Conservation (phyloP, 2,888 invertebrate genomes). For the Melitaea athalia region DNA sequence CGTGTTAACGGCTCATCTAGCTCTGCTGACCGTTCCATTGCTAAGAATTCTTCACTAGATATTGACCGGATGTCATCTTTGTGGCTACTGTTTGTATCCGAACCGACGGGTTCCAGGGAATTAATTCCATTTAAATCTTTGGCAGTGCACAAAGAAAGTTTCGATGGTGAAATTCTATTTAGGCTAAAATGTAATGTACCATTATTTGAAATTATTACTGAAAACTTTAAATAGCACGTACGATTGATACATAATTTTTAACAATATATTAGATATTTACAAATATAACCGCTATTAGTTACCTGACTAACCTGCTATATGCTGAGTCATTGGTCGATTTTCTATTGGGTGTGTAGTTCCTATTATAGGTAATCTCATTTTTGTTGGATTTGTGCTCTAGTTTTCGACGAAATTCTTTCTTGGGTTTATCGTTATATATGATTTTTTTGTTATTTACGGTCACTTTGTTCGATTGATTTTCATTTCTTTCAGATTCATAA, state of each 20-base stretch:
- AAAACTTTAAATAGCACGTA: neutral
- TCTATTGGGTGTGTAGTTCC: constrained; percentile 68
- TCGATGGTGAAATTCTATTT: constrained; percentile 76
- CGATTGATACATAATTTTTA: neutral
- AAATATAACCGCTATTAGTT: constrained; percentile 39
- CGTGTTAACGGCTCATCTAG: constrained; percentile 57
- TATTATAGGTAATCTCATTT: constrained; percentile 59
- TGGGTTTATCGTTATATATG: constrained; percentile 56
- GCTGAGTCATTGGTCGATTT: constrained; percentile 86
- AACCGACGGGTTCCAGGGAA: constrained; percentile 62
- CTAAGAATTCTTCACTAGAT: constrained; percentile 76
- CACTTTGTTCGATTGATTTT: constrained; percentile 59
- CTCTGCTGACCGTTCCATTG: constrained; percentile 77
- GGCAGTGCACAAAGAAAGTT: constrained; percentile 68
- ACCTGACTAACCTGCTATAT: constrained; percentile 90
- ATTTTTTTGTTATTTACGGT: constrained; percentile 50
- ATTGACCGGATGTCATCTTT: constrained; percentile 68
- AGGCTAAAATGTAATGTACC: constrained; percentile 52
- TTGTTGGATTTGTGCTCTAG: constrained; percentile 65
- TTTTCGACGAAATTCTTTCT: constrained; percentile 60
- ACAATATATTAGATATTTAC: neutral
- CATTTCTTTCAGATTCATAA: constrained; percentile 69
- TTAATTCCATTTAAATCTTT: constrained; percentile 65
- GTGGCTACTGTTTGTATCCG: constrained; percentile 65
- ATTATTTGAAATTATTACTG: neutral